Conservation (phyloP, 2,888 invertebrate species). For the Cephus sareptanus region DNA sequence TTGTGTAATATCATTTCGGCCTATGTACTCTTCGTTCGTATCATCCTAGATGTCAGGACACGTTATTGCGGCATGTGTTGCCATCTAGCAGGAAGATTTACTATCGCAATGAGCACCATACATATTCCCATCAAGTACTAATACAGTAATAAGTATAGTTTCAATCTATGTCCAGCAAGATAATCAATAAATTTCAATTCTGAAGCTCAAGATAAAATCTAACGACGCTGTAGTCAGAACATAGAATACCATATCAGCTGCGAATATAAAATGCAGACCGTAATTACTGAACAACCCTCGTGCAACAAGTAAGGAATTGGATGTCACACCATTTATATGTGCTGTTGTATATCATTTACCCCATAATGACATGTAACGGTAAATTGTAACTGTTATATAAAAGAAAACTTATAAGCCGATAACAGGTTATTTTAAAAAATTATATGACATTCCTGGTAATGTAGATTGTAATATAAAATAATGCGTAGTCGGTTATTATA, state of each 20-base stretch:
- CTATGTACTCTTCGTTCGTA: background rate
- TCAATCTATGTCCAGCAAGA: background rate
- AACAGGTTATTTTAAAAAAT: background rate
- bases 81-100: background rate
- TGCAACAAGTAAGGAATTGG: background rate
- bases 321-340: background rate
- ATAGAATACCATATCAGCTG: background rate
- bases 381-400: background rate
- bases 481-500: background rate
- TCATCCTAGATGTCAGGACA: background rate
- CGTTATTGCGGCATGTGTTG: background rate
- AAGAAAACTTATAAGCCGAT: background rate
- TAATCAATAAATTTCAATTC: background rate
- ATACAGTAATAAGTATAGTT: background rate
- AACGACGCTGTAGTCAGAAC: background rate
- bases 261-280: background rate
- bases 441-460: background rate
- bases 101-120: background rate
- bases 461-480: background rate
- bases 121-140: background rate
- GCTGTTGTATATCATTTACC: background rate
- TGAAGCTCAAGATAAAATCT: background rate
- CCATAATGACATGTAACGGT: background rate
- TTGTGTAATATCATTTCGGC: background rate
- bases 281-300: background rate